Base-by-base conservation (phyloP, 1,140 invertebrate species). In the Berghia stephanieae region DNA sequence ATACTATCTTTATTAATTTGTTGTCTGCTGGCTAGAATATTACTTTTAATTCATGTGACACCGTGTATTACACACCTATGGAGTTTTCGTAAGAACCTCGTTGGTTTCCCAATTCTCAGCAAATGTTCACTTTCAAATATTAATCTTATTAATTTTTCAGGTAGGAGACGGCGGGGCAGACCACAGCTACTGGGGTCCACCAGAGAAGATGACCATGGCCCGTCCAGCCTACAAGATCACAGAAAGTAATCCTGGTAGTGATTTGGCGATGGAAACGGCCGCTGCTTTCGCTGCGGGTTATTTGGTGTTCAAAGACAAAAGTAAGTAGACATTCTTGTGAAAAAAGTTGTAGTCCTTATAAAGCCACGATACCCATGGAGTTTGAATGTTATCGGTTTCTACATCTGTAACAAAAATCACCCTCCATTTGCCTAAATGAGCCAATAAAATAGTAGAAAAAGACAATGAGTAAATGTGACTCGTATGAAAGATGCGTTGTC, bases 151-250 rank as follows among this genome's bases (percentile, higher is more conserved):
- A 49, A 49, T n/a, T 49, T n/a, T 77, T 46, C 89, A 92, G n/a
- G 88, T 83, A 6, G 83, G 83, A 31, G 75, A 79, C 46, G 80
- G 75, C 27, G 75, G 63, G 2, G 46, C 68, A 24, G 83, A 83
- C 71, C 82, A 85, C 40, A 68, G 73, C 0, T 80, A 75, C 63
- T 85, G 83, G 83, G 81, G 79, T 13, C 77, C 78, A 71, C 83
- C 83, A 21, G 84, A 93, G 85, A 91, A 93, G 42, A 88, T 93
- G 83, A 92, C 91, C 60, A 92, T 90, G 83, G 86, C 86, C 0
- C 88, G 93, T 69, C 92, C 92, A 0, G 89, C 92, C 0, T 93
- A 88, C 78, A 93, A 93, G 85, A 92, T 93, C 49, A 91, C 92
- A 75, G 79, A 87, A 3, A 84, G 89, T 34, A 88, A 90, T 81